A percentile compares a stretch with the other conserved stretches of the same genome.
These are phyloP conservation scores for Semaprochilodus insignis DNA, from an alignment of 2,797 vertebrate species.

Conservation along the genomic window DNA sequence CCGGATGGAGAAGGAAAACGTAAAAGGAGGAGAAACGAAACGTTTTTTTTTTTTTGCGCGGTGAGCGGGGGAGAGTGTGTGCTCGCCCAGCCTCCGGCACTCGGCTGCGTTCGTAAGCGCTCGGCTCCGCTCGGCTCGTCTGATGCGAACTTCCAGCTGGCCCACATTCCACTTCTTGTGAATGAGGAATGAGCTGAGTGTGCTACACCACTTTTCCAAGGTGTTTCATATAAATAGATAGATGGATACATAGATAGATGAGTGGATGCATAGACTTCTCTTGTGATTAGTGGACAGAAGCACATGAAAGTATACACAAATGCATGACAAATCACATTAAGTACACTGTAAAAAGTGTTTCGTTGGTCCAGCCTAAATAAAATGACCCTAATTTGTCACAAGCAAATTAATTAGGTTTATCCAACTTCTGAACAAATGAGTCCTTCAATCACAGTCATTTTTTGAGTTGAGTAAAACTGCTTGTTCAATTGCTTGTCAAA, in stretches of 20 bases:
- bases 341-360: too few relatives aligned
- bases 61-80: constrained; percentile 1
- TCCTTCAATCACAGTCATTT: too few relatives aligned
- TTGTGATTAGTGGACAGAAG: too few relatives aligned
- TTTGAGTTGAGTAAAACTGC: too few relatives aligned
- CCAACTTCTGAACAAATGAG: too few relatives aligned
- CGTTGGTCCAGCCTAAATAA: too few relatives aligned
- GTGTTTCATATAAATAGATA: neutral
- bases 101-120: neutral
- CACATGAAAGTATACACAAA: neutral
- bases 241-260: neutral
- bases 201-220: neutral
- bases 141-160: constrained; percentile 8
- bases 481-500: too few relatives aligned
- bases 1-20: neutral
- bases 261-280: too few relatives aligned
- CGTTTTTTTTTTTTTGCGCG: neutral
- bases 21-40: neutral
- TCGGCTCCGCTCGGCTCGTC: constrained; percentile 6
- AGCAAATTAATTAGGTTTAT: too few relatives aligned
- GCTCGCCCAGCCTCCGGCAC: neutral
- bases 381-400: too few relatives aligned
- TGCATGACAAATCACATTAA: neutral
- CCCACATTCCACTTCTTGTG: constrained; percentile 1
- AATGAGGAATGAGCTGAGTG: neutral